phyloP scores from a whole-genome alignment of 2,113 vertebrate genomes.

The Artemisiospiza belli region DNA sequence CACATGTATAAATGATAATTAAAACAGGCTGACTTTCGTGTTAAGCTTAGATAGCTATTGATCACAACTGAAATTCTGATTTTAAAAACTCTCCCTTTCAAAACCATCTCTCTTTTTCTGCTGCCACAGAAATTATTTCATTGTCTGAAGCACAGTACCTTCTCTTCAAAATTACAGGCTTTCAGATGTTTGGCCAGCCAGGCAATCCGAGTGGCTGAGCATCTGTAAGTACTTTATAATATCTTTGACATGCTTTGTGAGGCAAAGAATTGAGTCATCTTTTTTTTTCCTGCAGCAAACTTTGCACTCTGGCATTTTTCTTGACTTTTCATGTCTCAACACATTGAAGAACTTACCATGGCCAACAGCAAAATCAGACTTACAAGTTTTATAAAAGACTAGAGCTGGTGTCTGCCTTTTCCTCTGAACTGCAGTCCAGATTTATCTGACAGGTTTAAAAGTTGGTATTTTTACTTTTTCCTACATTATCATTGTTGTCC shows the following conservation, averaged over 20 bases:
- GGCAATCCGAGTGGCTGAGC: conserved; percentile 40
- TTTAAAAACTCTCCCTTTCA: not conserved
- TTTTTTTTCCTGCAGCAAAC: conserved; percentile 44
- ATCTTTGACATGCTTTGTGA: conserved; percentile 45
- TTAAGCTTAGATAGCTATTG: not conserved
- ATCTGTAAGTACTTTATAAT: conserved; percentile 46
- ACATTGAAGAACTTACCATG: conserved; percentile 46
- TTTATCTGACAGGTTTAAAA: not conserved
- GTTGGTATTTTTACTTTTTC: not conserved
- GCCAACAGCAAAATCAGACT: conserved; percentile 38
- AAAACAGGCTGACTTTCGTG: not conserved
- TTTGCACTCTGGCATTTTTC: conserved; percentile 54
- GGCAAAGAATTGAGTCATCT: conserved; percentile 39
- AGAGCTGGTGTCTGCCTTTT: not conserved
- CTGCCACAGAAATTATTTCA: conserved; percentile 26
- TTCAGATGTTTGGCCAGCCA: conserved; percentile 63
- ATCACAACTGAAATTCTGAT: not conserved
- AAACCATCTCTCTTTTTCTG: not conserved
- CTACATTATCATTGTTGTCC: not conserved
- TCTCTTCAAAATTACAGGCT: conserved; percentile 18
- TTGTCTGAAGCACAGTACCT: conserved; percentile 20
- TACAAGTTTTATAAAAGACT: conserved; percentile 37
- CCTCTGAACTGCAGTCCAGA: not conserved
- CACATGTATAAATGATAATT: not conserved
- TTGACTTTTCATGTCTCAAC: conserved; percentile 54